Conservation (phyloP, 2,888 invertebrate genomes). For the Leptogaster cylindrica region DNA sequence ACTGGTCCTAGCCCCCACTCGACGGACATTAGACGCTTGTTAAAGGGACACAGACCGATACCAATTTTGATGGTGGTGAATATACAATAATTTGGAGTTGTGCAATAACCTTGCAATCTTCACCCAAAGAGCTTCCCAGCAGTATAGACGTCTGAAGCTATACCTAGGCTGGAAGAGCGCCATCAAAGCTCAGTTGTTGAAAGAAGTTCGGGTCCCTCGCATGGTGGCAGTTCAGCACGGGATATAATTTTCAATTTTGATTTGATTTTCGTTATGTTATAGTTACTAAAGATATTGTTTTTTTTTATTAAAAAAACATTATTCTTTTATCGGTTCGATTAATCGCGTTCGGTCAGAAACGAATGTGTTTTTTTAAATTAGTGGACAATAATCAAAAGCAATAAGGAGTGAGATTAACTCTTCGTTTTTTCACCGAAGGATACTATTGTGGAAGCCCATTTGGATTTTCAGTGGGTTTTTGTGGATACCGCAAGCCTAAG, state of each 20-base stretch:
- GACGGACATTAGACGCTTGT: too few species aligned
- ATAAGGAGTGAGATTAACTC: background rate
- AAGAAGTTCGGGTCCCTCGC: constrained; percentile 61
- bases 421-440: constrained; percentile 1
- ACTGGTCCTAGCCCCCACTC: too few species aligned
- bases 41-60: too few species aligned
- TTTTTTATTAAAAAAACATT: background rate
- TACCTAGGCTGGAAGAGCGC: constrained; percentile 58
- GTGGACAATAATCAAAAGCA: constrained; percentile 4
- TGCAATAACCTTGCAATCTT: constrained; percentile 18
- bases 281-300: background rate
- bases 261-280: constrained; percentile 12
- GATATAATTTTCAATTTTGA: constrained; percentile 16
- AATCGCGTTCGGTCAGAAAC: too few species aligned
- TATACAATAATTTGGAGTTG: constrained; percentile 7
- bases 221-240: constrained; percentile 54
- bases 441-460: background rate
- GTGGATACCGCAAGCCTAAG: constrained; percentile 6
- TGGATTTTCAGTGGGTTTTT: background rate
- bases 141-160: constrained; percentile 45
- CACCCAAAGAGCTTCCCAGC: background rate
- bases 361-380: too few species aligned
- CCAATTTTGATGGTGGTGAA: background rate
- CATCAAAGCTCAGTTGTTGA: constrained; percentile 60
- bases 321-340: background rate